Base-by-base conservation (phyloP, 2,888 invertebrate genomes). In the Euclidia mi region DNA sequence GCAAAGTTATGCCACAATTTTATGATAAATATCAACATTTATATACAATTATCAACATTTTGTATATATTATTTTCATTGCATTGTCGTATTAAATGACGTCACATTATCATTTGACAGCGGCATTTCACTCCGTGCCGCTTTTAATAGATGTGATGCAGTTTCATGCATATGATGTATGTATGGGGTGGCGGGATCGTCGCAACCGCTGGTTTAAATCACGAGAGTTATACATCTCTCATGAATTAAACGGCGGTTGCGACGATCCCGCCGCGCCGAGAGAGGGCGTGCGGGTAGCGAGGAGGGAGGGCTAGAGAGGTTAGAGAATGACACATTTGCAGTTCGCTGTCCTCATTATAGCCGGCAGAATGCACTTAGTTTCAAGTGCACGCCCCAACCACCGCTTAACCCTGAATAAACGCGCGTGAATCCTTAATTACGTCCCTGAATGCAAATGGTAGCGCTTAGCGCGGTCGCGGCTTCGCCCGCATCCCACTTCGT, bases 261-360 rank as follows among this genome's bases (percentile, higher is more conserved):
- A n/a, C n/a, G n/a, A 76, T 72, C 71, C 74, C 69, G 42, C 53
- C 32, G 31, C 20, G 20, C 20, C 20, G 20, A 25, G 20, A 15
- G 34, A 25, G 37, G 15, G 29, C 38, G 31, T 18, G 44, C 11
- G 17, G 34, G 18, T 44, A 40, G 9, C 41, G n/a, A 9, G 6
- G 28, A 18, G 38, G 34, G 28, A 20, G 32, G 43, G 32, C 15
- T 43, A 14, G 42, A 14, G 47, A 49, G 64, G 56, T 49, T 59
- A 62, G 4, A 63, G 7, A 58, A 65, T 65, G 77, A 76, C 79
- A 79, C 72, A 74, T 76, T 80, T 72, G 61, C 75, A 73, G 75
- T 68, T 76, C 76, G 46, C 59, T 65, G 74, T 59, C 71, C 74
- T 75, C 74, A 74, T 77, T 80, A 72, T 47, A 55, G 20, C 38